Evolutionary conservation across 1,140 invertebrate genomes (phyloP).

Genomic region (Drosophila ironensis): DNA sequence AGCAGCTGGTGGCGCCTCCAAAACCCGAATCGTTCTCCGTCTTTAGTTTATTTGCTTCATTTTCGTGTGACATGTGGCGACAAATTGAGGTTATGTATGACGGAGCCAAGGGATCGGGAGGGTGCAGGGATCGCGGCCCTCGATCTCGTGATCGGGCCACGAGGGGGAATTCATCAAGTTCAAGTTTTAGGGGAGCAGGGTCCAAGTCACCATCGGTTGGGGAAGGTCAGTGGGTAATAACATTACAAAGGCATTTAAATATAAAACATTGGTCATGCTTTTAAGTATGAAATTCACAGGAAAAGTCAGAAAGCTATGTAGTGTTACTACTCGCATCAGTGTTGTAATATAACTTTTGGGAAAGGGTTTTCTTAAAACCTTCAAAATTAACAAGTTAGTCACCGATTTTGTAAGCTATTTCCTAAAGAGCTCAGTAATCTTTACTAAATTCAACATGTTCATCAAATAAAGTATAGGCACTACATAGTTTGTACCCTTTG

Average conservation of each 20-base stretch:
- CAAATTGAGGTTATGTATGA: slow-evolving; percentile 69
- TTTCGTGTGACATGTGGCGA: slow-evolving; percentile 72
- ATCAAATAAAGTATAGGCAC: no score
- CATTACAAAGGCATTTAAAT: background rate
- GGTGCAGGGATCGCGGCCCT: background rate
- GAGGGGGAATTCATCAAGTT: slow-evolving; percentile 18
- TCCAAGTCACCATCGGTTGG: background rate
- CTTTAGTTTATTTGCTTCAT: slow-evolving; percentile 7
- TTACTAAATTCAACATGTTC: no score
- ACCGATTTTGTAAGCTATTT: no score
- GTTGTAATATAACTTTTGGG: no score
- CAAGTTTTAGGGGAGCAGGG: background rate
- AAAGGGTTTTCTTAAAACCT: no score
- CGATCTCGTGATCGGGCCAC: slow-evolving; percentile 19
- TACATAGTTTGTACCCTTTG: no score
- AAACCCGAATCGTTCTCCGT: slow-evolving; percentile 16
- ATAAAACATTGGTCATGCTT: no score
- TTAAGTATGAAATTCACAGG: no score
- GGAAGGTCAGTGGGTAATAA: background rate
- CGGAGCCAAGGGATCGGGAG: slow-evolving; percentile 1
- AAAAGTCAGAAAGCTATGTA: no score
- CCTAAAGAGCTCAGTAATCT: no score
- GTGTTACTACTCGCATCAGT: no score
- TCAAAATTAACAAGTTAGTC: no score
- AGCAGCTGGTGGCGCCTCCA: slow-evolving; percentile 67